Percentiles rank a stretch among this genome's conserved stretches.
Conservation (phyloP, 1,140 invertebrate species). For the Acromyrmex echinatior region DNA sequence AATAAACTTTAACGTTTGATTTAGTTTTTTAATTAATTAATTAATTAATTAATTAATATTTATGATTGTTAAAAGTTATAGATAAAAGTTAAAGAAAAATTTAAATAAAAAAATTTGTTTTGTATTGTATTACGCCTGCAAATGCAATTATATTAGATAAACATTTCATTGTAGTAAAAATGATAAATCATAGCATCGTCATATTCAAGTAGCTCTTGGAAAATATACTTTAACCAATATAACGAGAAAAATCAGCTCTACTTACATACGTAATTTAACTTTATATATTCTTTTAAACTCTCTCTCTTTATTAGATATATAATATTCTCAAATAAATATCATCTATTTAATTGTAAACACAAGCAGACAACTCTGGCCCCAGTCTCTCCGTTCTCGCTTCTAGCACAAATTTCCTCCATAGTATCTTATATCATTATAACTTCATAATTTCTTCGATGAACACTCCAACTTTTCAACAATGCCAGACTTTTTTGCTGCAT, state of each 20-base stretch:
- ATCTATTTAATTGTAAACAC: neutral
- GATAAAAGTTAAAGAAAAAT: neutral
- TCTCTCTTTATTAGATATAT: neutral
- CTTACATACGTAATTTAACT: neutral
- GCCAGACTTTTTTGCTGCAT: neutral
- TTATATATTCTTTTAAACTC: neutral
- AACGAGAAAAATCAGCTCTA: neutral
- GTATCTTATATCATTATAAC: constrained; percentile 37
- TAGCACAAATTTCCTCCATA: neutral
- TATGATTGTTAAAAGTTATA: neutral
- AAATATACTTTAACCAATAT: constrained; percentile 19
- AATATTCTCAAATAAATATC: neutral
- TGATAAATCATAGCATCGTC: neutral
- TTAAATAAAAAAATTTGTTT: constrained; percentile 5
- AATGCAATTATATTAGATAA: neutral
- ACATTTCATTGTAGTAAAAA: neutral
- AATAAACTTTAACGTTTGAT: neutral
- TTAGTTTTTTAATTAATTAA: neutral
- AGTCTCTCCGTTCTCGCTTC: neutral
- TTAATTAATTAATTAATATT: neutral
- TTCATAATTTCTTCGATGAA: constrained; percentile 33
- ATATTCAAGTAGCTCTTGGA: neutral
- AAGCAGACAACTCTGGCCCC: neutral
- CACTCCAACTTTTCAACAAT: neutral
- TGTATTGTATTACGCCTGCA: neutral